These are phyloP conservation scores for Andrena fulva DNA, from an alignment of 2,888 invertebrate genomes.

Conservation along the genomic window DNA sequence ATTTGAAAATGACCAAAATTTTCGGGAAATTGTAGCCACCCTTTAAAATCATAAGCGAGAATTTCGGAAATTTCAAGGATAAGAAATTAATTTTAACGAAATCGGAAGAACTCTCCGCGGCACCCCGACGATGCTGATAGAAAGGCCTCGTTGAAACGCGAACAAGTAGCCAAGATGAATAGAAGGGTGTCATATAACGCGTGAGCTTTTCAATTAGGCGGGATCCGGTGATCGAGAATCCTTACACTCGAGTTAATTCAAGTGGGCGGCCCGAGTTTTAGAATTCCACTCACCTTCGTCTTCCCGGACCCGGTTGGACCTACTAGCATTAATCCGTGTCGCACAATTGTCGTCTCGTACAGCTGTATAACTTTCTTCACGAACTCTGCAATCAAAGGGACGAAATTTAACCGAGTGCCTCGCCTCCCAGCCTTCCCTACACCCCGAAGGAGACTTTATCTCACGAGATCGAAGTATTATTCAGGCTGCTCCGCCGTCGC, in stretches of 20 bases:
- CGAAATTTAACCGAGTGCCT: not conserved
- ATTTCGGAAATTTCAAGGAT: no score
- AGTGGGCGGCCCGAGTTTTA: not conserved
- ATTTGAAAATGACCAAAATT: no score
- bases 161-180: not conserved
- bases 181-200: not conserved
- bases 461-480: no score
- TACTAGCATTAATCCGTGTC: slow-evolving; percentile 94
- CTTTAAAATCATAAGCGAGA: no score
- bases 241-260: slow-evolving; percentile 9
- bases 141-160: not conserved
- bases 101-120: no score
- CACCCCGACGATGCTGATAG: no score
- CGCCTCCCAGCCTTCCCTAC: not conserved
- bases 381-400: slow-evolving; percentile 86
- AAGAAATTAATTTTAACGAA: no score
- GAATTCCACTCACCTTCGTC: slow-evolving; percentile 87
- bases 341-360: slow-evolving; percentile 93
- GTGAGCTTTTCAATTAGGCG: not conserved
- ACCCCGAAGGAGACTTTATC: not conserved
- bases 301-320: slow-evolving; percentile 93
- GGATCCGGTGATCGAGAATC: slow-evolving; percentile 4
- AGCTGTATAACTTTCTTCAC: slow-evolving; percentile 92
- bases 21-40: no score
- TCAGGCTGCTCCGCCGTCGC: not conserved